phyloP scores from a whole-genome alignment of 1,140 invertebrate genomes.

The Andrena cerasifolii region DNA sequence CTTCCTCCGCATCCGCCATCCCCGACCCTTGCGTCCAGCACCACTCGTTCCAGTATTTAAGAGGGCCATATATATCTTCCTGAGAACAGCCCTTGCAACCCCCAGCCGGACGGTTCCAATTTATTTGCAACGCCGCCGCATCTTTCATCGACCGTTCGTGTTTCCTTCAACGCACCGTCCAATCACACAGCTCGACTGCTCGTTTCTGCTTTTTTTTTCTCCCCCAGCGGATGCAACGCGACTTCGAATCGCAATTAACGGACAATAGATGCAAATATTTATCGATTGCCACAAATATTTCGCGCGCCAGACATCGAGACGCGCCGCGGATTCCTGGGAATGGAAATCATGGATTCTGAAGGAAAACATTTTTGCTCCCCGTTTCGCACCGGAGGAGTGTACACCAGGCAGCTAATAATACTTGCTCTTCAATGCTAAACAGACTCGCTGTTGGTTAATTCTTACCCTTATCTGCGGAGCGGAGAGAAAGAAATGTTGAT shows the following conservation, averaged over 20 bases:
- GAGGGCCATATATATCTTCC: constrained; percentile 46
- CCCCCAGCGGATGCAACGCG: no score
- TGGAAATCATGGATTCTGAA: no score
- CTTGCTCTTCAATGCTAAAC: not conserved
- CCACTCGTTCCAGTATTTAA: constrained; percentile 53
- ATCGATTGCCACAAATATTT: no score
- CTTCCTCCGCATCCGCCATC: not conserved
- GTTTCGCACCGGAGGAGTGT: not conserved
- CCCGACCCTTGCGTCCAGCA: not conserved
- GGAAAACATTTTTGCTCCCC: no score
- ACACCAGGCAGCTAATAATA: not conserved
- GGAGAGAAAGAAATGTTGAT: not conserved
- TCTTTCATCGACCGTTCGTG: constrained; percentile 59
- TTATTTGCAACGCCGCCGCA: constrained; percentile 54
- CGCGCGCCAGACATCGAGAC: no score
- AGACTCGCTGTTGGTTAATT: constrained; percentile 1
- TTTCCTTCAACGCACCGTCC: constrained; percentile 9
- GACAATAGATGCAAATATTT: no score
- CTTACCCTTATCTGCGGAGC: constrained; percentile 8
- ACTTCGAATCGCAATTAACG: no score
- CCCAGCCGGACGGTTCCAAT: constrained; percentile 44
- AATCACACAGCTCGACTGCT: not conserved
- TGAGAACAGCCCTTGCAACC: constrained; percentile 31
- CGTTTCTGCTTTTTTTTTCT: no score
- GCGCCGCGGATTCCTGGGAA: no score